A percentile compares a stretch with the other conserved stretches of the same genome.
phyloP scores from a whole-genome alignment of 2,888 invertebrate species.

The Agrotis exclamationis region DNA sequence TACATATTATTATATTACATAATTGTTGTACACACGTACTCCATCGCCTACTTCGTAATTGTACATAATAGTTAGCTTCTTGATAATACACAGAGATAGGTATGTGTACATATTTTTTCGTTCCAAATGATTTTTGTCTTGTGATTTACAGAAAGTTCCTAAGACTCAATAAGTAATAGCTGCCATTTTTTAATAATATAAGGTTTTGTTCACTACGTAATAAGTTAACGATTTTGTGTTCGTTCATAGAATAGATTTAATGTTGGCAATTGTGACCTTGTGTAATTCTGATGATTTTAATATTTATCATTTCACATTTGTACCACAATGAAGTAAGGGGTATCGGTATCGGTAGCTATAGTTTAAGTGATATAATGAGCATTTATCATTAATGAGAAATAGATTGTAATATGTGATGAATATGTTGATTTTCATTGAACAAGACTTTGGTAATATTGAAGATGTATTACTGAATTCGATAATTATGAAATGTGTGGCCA shows the following conservation, averaged over 20 bases:
- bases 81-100: conserved; percentile 22
- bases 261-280: conserved; percentile 64
- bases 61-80: conserved; percentile 50
- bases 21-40: conserved; percentile 56
- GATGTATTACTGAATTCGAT: conserved; percentile 54
- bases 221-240: conserved; percentile 76
- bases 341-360: conserved; percentile 68
- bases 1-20: conserved; percentile 52
- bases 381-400: conserved; percentile 66
- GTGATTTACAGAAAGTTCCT: conserved; percentile 88
- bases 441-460: conserved; percentile 57
- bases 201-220: conserved; percentile 73
- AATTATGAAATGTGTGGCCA: conserved; percentile 69
- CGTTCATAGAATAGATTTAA: conserved; percentile 70
- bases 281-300: conserved; percentile 48
- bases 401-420: conserved; percentile 59
- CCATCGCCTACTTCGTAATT: conserved; percentile 53
- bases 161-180: conserved; percentile 84
- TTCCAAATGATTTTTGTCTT: conserved; percentile 69
- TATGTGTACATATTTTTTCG: conserved; percentile 43
- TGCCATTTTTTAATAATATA: conserved; percentile 80
- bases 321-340: conserved; percentile 45
- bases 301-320: conserved; percentile 52
- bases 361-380: conserved; percentile 70
- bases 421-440: conserved; percentile 64